Conservation (phyloP, 2,888 invertebrate genomes). For the Euplagia quadripunctaria region DNA sequence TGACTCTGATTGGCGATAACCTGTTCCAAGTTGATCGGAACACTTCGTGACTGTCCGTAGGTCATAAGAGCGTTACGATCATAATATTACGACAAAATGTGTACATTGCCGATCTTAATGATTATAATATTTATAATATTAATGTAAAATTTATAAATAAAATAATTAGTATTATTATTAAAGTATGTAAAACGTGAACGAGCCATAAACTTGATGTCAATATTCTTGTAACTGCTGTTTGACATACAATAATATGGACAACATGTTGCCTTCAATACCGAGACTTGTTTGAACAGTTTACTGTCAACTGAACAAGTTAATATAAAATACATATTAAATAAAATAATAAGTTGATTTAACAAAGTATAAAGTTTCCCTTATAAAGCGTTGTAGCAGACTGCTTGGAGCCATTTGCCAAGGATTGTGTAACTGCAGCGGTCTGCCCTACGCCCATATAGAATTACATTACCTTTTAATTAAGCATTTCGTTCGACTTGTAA, state of each 20-base stretch:
- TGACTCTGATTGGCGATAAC: slow-evolving; percentile 73
- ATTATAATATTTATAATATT: slow-evolving; percentile 30
- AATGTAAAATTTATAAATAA: slow-evolving; percentile 34
- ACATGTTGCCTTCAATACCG: slow-evolving; percentile 12
- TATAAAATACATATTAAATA: slow-evolving; percentile 21
- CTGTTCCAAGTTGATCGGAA: slow-evolving; percentile 58
- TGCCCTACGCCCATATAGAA: slow-evolving; percentile 52
- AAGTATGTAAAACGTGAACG: slow-evolving; percentile 24
- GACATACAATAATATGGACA: background rate
- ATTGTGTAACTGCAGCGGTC: slow-evolving; percentile 37
- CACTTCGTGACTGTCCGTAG: slow-evolving; percentile 65
- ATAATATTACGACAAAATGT: slow-evolving; percentile 56
- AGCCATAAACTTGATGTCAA: background rate
- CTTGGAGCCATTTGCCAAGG: slow-evolving; percentile 56
- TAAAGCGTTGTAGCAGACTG: slow-evolving; percentile 56
- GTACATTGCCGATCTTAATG: slow-evolving; percentile 39
- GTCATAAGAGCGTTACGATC: slow-evolving; percentile 55
- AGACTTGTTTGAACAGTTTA: slow-evolving; percentile 37
- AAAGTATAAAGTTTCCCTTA: slow-evolving; percentile 40
- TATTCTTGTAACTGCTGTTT: slow-evolving; percentile 2
- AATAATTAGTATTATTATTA: slow-evolving; percentile 26
- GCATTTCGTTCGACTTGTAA: slow-evolving; percentile 44
- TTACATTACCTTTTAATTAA: slow-evolving; percentile 50
- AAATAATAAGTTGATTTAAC: slow-evolving; percentile 30
- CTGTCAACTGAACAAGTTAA: slow-evolving; percentile 26